Evolutionary conservation across 2,888 invertebrate genomes (phyloP).

Genomic region (Auanema freiburgensis): DNA sequence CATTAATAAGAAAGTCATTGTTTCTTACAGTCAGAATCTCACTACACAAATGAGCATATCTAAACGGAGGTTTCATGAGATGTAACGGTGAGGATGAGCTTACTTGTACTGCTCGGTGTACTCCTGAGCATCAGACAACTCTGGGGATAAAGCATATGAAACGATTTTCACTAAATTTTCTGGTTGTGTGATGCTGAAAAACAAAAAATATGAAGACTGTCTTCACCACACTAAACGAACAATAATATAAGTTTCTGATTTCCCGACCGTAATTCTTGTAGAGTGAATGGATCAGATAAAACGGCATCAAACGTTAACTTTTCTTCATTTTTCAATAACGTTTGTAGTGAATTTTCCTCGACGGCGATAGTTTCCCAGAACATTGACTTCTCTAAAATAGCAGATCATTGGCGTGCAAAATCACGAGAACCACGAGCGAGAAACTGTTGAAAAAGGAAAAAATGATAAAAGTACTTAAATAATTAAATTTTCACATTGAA

Average conservation of each 20-base stretch:
- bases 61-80: slow-evolving; percentile 8
- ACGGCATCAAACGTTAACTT: slow-evolving; percentile 40
- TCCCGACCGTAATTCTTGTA: slow-evolving; percentile 48
- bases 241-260: slow-evolving; percentile 39
- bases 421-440: neutral
- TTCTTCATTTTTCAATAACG: slow-evolving; percentile 26
- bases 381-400: slow-evolving; percentile 19
- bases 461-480: neutral
- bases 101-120: slow-evolving; percentile 40
- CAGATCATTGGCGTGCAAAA: neutral
- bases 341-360: slow-evolving; percentile 31
- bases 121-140: slow-evolving; percentile 20
- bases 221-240: slow-evolving; percentile 30
- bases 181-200: slow-evolving; percentile 32
- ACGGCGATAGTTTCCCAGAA: slow-evolving; percentile 33
- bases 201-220: neutral
- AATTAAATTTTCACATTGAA: neutral
- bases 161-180: slow-evolving; percentile 37
- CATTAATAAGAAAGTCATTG: slow-evolving; percentile 25
- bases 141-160: slow-evolving; percentile 28
- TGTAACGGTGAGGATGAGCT: neutral
- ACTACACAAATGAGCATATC: slow-evolving; percentile 36
- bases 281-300: slow-evolving; percentile 43
- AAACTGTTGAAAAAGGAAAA: neutral
- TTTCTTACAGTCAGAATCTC: slow-evolving; percentile 38